Evolutionary conservation across 1,140 invertebrate species (phyloP).

Genomic region (Tenebrio molitor): DNA sequence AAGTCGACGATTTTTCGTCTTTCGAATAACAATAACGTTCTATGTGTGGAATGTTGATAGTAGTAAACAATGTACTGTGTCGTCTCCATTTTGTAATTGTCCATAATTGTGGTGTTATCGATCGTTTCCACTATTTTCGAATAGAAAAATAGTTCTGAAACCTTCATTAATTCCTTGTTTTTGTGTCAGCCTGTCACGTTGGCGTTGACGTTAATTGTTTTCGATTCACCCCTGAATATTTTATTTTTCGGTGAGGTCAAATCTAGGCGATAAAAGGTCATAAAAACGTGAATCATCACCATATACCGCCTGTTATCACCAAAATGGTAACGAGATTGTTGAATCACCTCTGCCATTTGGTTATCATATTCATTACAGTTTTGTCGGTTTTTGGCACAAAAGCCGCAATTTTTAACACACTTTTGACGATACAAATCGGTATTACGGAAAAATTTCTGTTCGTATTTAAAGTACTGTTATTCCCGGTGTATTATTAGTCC

Average conservation of each 20-base stretch:
- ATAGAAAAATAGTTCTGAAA: not conserved
- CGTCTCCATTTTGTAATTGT: not conserved
- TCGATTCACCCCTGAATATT: not conserved
- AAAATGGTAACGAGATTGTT: no score
- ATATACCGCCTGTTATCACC: no score
- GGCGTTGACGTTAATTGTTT: constrained; percentile 6
- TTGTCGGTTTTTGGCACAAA: no score
- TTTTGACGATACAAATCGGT: no score
- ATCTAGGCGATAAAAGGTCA: not conserved
- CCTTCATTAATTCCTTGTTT: constrained; percentile 10
- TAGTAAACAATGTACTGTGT: not conserved
- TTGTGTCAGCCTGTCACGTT: constrained; percentile 11
- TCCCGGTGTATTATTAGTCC: no score
- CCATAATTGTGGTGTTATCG: constrained; percentile 10
- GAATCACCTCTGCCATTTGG: no score
- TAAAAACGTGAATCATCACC: not conserved
- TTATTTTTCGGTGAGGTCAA: constrained; percentile 19
- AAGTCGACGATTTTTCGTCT: not conserved
- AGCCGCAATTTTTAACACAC: no score
- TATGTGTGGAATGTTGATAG: not conserved
- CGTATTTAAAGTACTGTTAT: no score
- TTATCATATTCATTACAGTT: no score
- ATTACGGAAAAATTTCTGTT: no score
- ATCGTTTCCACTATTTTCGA: not conserved
- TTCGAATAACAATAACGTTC: not conserved